These are phyloP conservation scores for Hemibagrus guttatus DNA, from an alignment of 2,797 vertebrate species.

Conservation along the genomic window DNA sequence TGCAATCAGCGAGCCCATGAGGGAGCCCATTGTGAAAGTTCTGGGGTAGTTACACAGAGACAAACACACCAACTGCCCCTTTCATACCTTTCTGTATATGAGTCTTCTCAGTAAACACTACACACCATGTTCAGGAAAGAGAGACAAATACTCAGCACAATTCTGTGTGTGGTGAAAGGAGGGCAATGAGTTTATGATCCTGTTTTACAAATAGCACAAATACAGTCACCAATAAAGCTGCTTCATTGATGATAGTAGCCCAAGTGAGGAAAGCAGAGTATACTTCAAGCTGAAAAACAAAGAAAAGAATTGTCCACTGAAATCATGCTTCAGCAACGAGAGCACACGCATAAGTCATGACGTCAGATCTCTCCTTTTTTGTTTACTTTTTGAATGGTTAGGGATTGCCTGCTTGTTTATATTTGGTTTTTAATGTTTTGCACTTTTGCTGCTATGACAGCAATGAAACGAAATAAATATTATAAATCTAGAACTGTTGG, in stretches of 20 bases:
- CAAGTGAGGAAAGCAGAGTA: constrained; percentile 35
- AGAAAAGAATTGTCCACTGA: constrained; percentile 18
- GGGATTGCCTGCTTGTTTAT: constrained; percentile 9
- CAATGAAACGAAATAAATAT: constrained; percentile 18
- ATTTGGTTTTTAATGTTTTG: constrained; percentile 11
- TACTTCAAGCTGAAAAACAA: not conserved
- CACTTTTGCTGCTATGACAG: constrained; percentile 7
- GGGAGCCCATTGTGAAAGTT: constrained; percentile 55
- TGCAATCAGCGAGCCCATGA: constrained; percentile 50
- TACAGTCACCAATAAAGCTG: constrained; percentile 33
- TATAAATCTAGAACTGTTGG: constrained; percentile 12
- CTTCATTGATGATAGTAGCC: constrained; percentile 35
- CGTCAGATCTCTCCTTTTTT: not conserved
- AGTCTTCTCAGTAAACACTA: constrained; percentile 14
- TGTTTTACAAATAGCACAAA: constrained; percentile 40
- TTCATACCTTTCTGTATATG: constrained; percentile 7
- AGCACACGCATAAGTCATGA: constrained; percentile 9
- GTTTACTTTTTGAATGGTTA: constrained; percentile 18
- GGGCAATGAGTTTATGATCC: constrained; percentile 18
- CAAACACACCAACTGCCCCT: constrained; percentile 17
- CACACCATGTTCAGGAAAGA: not conserved
- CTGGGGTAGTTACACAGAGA: constrained; percentile 40
- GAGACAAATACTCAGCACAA: constrained; percentile 32
- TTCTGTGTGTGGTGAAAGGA: not conserved
- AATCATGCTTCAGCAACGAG: not conserved